Evolutionary conservation across 2,113 vertebrate genomes (phyloP).

Genomic region (Lagopus leucura): DNA sequence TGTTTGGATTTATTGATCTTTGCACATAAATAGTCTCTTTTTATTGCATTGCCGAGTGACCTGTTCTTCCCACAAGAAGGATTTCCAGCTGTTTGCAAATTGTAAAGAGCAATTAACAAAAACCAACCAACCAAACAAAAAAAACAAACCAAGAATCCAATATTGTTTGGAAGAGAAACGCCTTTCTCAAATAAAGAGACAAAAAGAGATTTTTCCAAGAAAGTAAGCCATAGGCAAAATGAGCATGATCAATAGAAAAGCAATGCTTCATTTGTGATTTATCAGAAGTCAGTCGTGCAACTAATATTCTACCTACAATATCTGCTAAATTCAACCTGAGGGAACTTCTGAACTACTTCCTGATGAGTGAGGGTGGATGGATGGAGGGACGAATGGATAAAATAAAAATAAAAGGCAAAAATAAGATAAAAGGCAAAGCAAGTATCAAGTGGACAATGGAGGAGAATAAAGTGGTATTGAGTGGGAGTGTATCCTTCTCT

Average conservation of each 20-base stretch:
- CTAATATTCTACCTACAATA: background rate
- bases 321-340: background rate
- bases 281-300: background rate
- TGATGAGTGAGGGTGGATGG: background rate
- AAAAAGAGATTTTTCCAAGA: background rate
- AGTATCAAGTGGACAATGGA: background rate
- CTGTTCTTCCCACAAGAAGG: background rate
- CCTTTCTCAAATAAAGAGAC: background rate
- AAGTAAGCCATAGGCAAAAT: background rate
- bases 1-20: background rate
- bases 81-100: background rate
- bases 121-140: background rate
- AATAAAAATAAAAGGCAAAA: background rate
- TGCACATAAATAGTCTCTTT: background rate
- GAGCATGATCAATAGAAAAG: background rate
- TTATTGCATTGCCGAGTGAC: background rate
- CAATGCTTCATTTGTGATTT: background rate
- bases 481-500: background rate
- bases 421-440: background rate
- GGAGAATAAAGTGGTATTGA: background rate
- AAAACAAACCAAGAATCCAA: background rate
- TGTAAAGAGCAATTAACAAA: background rate
- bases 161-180: background rate
- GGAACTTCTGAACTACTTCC: background rate
- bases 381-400: background rate